A percentile compares a stretch with the other conserved stretches of the same genome.
These are phyloP conservation scores for Cyclophora punctaria DNA, from an alignment of 2,888 invertebrate species.

Conservation along the genomic window DNA sequence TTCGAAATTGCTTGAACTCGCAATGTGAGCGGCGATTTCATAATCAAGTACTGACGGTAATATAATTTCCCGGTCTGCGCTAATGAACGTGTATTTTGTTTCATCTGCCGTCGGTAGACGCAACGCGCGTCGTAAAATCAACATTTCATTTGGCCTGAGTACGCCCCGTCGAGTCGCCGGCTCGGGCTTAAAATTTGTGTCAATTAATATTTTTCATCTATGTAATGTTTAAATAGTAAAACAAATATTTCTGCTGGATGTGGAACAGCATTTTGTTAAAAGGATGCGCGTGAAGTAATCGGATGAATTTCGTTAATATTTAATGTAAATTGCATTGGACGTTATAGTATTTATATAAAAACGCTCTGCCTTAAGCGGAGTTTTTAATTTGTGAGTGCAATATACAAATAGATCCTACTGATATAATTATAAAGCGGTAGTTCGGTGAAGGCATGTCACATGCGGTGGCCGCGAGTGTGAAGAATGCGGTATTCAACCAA, in stretches of 20 bases:
- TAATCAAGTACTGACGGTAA: constrained; percentile 62
- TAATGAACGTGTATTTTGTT: constrained; percentile 72
- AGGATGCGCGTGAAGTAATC: constrained; percentile 8
- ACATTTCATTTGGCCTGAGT: constrained; percentile 53
- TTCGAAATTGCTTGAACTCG: constrained; percentile 30
- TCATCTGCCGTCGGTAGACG: constrained; percentile 55
- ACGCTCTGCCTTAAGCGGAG: too few relatives aligned
- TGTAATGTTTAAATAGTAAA: constrained; percentile 25
- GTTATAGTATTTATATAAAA: too few relatives aligned
- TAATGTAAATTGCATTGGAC: too few relatives aligned
- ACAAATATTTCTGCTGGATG: constrained; percentile 11
- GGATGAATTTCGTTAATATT: too few relatives aligned
- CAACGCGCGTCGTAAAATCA: constrained; percentile 56
- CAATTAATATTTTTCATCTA: constrained; percentile 51
- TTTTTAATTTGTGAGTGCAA: too few relatives aligned
- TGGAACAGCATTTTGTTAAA: constrained; percentile 16
- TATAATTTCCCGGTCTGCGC: constrained; percentile 61
- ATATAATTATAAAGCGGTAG: too few relatives aligned
- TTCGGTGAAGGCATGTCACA: too few relatives aligned
- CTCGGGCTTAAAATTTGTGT: constrained; percentile 46
- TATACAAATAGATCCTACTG: too few relatives aligned
- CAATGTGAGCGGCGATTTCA: constrained; percentile 46
- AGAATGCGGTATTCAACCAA: too few relatives aligned
- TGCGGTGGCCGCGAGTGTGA: too few relatives aligned
- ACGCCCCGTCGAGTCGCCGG: constrained; percentile 29